Evolutionary conservation across 2,797 vertebrate species (phyloP), one percentile per base, ranked within the genome.

Genomic region (Hozukius guyotensis): DNA sequence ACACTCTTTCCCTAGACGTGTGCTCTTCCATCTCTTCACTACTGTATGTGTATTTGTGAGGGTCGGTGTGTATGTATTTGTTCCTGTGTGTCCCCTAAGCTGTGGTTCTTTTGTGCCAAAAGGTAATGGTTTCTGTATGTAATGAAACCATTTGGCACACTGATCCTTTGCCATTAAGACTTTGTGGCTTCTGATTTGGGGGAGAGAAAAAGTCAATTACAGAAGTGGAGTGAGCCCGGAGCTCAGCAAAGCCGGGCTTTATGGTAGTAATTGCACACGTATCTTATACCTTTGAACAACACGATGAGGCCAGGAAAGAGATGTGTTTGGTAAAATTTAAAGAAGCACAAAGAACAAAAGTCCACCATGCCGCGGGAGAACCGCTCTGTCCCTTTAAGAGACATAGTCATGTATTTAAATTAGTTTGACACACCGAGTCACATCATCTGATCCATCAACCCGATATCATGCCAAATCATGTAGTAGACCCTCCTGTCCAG

Each of bases 181-280:
- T 82, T 87, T 85, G 77, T 88, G 89, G 75, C 68, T 86, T 89
- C 75, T 93, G 89, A 95, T 91, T 91, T 20, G 38, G 89, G 75
- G 65, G 75, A 83, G 88, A 86, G 88, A 89, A 88, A 92, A 93
- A 93, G 90, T 91, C 90, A 93, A 92, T 95, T 90, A 82, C 70
- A 89, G 85, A 76, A 76, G 91, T 84, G 83, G 72, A 91, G 89
- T 83, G 84, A 87, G 85, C 69, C 24, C 71, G 49, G 66, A 88
- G 61, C 84, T 75, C 85, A 72, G 88, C 82, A 88, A 92, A 92
- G 83, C 87, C 84, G 10, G 93, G 88, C 78, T 93, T 93, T 91
- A 86, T 73, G 64, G 63, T 55, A 29, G 85, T 88, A 88, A 93
- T 88, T 90, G 79, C 84, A 81, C 84, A 82, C 61, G 60, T 82